A percentile compares a stretch with the other conserved stretches of the same genome.
Evolutionary conservation across 2,797 vertebrate genomes (phyloP).

Genomic region (Paedocypris micromegethes): DNA sequence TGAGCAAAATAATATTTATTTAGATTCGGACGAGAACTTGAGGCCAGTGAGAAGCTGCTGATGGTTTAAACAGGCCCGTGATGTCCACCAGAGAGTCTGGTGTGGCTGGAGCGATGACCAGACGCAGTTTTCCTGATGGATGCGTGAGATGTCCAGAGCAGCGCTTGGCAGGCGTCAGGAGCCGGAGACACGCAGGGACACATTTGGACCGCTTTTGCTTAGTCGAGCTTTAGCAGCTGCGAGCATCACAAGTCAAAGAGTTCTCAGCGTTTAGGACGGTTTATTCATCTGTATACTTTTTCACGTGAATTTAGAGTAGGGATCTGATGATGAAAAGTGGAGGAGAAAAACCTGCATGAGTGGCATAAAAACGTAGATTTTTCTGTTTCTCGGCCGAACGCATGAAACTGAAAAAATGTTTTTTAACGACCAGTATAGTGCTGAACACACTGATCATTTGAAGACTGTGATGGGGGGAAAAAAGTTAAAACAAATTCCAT

Average conservation of each 20-base stretch:
- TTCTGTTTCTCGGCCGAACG: too few species aligned
- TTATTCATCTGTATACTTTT: background rate
- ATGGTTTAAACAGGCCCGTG: conserved; percentile 22
- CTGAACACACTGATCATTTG: too few species aligned
- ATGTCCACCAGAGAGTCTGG: conserved; percentile 21
- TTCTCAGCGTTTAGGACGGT: background rate
- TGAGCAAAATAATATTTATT: background rate
- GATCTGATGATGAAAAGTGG: too few species aligned
- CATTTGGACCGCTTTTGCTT: conserved; percentile 22
- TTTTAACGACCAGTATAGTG: too few species aligned
- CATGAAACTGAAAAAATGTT: too few species aligned
- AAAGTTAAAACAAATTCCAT: too few species aligned
- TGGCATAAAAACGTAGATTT: too few species aligned
- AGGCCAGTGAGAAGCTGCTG: background rate
- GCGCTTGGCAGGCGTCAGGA: conserved; percentile 21
- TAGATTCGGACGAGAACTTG: background rate
- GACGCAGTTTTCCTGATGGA: conserved; percentile 7
- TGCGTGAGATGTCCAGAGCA: conserved; percentile 22
- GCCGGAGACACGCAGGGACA: conserved; percentile 18
- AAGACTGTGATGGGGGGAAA: too few species aligned
- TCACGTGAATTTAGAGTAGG: background rate
- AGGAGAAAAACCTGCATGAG: too few species aligned
- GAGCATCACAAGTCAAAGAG: background rate
- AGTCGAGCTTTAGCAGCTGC: conserved; percentile 19
- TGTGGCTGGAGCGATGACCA: background rate